Percentiles rank a stretch among this genome's conserved stretches.
phyloP scores from a whole-genome alignment of 2,797 vertebrate species.

The Pseudopleuronectes americanus region DNA sequence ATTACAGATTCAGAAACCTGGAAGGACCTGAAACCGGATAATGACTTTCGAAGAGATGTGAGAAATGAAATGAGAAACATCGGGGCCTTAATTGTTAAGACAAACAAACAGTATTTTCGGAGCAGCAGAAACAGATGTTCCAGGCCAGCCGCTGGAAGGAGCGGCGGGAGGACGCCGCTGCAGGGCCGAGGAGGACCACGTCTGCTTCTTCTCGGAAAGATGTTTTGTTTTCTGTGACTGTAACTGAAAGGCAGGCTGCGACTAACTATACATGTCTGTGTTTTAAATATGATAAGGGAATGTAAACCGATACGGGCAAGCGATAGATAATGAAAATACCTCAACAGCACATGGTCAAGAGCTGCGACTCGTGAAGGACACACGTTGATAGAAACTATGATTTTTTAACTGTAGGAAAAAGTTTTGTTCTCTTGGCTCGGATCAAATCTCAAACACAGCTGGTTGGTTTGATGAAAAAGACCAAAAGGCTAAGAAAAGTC shows the following conservation, averaged over 20 bases:
- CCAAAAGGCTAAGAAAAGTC: constrained; percentile 3
- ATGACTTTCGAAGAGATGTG: constrained; percentile 78
- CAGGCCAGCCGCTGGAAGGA: constrained; percentile 70
- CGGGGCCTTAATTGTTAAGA: constrained; percentile 79
- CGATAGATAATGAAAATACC: constrained; percentile 35
- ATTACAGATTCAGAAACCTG: constrained; percentile 68
- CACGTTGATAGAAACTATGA: constrained; percentile 5
- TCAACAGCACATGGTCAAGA: constrained; percentile 23
- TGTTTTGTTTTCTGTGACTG: constrained; percentile 48
- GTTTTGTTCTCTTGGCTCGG: neutral
- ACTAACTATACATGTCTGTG: constrained; percentile 54
- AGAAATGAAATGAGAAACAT: constrained; percentile 84
- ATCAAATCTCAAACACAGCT: constrained; percentile 8
- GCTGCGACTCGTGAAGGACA: constrained; percentile 18
- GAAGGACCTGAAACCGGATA: constrained; percentile 73
- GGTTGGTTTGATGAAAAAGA: constrained; percentile 15
- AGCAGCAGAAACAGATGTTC: constrained; percentile 84
- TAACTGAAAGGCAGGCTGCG: constrained; percentile 50
- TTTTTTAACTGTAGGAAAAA: constrained; percentile 44
- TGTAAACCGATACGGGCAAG: constrained; percentile 57
- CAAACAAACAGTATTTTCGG: constrained; percentile 83
- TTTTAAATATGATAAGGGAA: constrained; percentile 62
- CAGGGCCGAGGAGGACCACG: constrained; percentile 17
- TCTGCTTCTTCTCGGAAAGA: constrained; percentile 64
- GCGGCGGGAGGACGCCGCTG: constrained; percentile 31